These are phyloP conservation scores for Otolemur garnettii DNA, from an alignment of 2,113 vertebrate species.

Conservation along the genomic window DNA sequence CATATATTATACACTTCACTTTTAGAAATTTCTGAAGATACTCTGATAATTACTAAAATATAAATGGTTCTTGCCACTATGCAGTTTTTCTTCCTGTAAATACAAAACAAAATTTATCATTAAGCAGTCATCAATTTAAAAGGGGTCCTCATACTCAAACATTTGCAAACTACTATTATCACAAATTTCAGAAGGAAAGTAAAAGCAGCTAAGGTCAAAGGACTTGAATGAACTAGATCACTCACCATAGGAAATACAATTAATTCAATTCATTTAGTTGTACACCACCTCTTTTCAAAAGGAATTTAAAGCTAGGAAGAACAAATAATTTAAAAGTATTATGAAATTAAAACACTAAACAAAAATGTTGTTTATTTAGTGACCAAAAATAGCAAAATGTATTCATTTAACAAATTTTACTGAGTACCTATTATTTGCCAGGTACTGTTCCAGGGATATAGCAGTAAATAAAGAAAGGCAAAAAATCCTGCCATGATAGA, in stretches of 20 bases:
- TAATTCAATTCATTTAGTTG: not conserved
- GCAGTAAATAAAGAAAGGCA: not conserved
- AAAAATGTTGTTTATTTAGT: not conserved
- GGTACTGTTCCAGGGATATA: not conserved
- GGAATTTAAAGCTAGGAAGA: not conserved
- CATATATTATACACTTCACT: not conserved
- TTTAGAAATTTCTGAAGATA: constrained; percentile 44
- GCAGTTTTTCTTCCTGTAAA: not conserved
- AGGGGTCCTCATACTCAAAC: not conserved
- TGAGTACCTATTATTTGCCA: constrained; percentile 33
- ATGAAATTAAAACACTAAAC: constrained; percentile 14
- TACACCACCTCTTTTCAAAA: constrained; percentile 22
- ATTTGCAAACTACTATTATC: constrained; percentile 18
- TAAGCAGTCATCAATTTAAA: not conserved
- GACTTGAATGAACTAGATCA: constrained; percentile 4
- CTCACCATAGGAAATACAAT: not conserved
- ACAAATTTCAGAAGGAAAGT: constrained; percentile 54
- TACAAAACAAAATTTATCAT: not conserved
- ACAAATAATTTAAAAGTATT: not conserved
- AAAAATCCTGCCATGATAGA: constrained; percentile 8
- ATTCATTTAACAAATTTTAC: constrained; percentile 46
- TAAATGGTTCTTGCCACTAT: not conserved
- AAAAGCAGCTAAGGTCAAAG: constrained; percentile 8
- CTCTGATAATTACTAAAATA: not conserved
- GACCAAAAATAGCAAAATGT: constrained; percentile 35